These are phyloP conservation scores for Choreutis nemorana DNA, from an alignment of 2,888 invertebrate species.

Conservation along the genomic window DNA sequence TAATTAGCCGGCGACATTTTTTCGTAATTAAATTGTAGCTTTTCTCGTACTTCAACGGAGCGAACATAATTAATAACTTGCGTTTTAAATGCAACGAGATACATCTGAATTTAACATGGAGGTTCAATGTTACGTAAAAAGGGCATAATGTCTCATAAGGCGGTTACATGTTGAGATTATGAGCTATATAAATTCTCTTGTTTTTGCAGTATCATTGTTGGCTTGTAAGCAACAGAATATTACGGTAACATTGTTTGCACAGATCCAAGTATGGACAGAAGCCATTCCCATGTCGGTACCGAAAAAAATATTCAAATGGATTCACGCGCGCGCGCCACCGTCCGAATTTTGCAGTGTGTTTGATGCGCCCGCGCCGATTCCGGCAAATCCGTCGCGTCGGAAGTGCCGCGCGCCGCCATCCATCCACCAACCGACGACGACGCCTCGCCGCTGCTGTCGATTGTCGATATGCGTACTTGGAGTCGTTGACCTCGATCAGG, in stretches of 20 bases:
- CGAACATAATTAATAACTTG: conserved; percentile 47
- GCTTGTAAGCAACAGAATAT: conserved; percentile 13
- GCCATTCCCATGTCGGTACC: conserved; percentile 53
- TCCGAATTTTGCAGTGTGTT: conserved; percentile 61
- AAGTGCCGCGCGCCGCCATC: conserved; percentile 57
- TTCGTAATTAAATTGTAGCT: conserved; percentile 57
- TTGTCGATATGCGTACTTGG: conserved; percentile 51
- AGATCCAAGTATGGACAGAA: conserved; percentile 17
- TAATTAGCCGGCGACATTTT: conserved; percentile 50
- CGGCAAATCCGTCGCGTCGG: conserved; percentile 67
- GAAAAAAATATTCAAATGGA: conserved; percentile 63
- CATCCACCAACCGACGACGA: too few species aligned
- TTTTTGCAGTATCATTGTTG: conserved; percentile 21
- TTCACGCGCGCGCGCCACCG: conserved; percentile 59
- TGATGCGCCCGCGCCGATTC: conserved; percentile 65
- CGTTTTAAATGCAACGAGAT: conserved; percentile 32
- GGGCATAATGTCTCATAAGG: conserved; percentile 20
- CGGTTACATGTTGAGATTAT: conserved; percentile 42
- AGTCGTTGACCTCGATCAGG: conserved; percentile 57
- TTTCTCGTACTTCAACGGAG: conserved; percentile 26
- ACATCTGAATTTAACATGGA: conserved; percentile 33
- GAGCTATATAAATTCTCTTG: conserved; percentile 42
- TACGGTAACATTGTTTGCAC: conserved; percentile 19
- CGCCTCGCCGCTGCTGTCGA: conserved; percentile 26
- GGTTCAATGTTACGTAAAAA: conserved; percentile 33